A percentile compares a stretch with the other conserved stretches of the same genome.
Evolutionary conservation across 1,140 invertebrate genomes (phyloP).

Genomic region (Drosophila carrolli): DNA sequence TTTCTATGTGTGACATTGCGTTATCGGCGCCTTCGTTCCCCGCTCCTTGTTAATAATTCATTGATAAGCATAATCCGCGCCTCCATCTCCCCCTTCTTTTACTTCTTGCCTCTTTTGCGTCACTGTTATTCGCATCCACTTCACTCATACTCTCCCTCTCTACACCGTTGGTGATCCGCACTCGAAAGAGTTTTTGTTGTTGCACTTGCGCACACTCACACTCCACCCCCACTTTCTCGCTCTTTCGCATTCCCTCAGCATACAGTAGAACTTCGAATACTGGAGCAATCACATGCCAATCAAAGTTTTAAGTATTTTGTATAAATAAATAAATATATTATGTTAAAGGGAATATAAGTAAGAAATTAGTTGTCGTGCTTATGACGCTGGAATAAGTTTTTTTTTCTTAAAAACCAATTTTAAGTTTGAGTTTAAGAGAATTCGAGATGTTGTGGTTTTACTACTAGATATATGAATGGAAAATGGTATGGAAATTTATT

Average conservation of each 20-base stretch:
- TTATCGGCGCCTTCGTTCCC: background rate
- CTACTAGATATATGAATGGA: too few species aligned
- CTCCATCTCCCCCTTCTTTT: background rate
- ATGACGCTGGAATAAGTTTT: too few species aligned
- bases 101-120: background rate
- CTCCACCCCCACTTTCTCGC: slow-evolving; percentile 2
- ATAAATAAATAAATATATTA: background rate
- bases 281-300: background rate
- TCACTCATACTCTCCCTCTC: background rate
- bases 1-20: background rate
- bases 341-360: too few species aligned
- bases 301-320: background rate
- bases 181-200: slow-evolving; percentile 21
- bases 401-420: too few species aligned
- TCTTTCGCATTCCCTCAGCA: slow-evolving; percentile 7
- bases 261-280: background rate
- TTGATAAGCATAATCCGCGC: slow-evolving; percentile 32
- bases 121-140: slow-evolving; percentile 14
- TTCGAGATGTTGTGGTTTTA: too few species aligned
- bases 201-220: slow-evolving; percentile 19
- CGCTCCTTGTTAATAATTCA: slow-evolving; percentile 8
- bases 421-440: too few species aligned
- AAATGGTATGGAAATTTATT: background rate
- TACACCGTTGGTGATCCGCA: slow-evolving; percentile 18
- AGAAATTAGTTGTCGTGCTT: too few species aligned